Percentiles rank a stretch among this genome's conserved stretches.
These are phyloP conservation scores for Nipponia nippon DNA, from an alignment of 2,113 vertebrate genomes.

Conservation along the genomic window DNA sequence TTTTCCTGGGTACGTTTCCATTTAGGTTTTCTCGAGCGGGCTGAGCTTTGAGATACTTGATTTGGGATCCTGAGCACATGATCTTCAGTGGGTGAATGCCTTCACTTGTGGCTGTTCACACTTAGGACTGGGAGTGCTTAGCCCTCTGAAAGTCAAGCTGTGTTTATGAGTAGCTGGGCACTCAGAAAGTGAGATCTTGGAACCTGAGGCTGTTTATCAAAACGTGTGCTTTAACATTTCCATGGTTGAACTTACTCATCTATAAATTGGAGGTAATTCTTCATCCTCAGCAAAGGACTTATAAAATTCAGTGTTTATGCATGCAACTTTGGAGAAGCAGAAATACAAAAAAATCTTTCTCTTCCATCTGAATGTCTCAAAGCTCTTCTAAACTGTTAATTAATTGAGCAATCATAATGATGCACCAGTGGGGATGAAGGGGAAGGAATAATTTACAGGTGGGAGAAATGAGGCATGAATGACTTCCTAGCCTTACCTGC, in stretches of 20 bases:
- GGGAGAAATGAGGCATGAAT: conserved; percentile 65
- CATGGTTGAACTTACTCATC: neutral
- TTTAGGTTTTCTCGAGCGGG: neutral
- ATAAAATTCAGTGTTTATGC: neutral
- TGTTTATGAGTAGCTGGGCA: neutral
- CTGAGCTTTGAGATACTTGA: neutral
- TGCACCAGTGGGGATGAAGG: neutral
- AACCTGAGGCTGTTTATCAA: neutral
- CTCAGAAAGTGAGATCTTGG: neutral
- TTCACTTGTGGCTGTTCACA: neutral
- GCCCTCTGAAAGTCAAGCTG: neutral
- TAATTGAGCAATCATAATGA: conserved; percentile 59
- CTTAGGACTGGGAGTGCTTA: neutral
- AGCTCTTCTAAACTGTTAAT: conserved; percentile 42
- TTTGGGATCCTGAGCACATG: neutral
- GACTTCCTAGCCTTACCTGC: conserved; percentile 37
- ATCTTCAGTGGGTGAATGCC: neutral
- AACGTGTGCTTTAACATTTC: neutral
- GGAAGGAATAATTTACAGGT: conserved; percentile 54
- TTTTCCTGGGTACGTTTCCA: neutral
- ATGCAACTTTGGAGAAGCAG: neutral
- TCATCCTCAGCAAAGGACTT: neutral
- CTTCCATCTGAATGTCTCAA: neutral
- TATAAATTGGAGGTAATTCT: neutral
- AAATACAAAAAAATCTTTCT: neutral